Percentiles rank a stretch among this genome's conserved stretches.
These are phyloP conservation scores for Phrynocephalus guinanensis DNA, from an alignment of 2,797 vertebrate genomes.

Conservation along the genomic window DNA sequence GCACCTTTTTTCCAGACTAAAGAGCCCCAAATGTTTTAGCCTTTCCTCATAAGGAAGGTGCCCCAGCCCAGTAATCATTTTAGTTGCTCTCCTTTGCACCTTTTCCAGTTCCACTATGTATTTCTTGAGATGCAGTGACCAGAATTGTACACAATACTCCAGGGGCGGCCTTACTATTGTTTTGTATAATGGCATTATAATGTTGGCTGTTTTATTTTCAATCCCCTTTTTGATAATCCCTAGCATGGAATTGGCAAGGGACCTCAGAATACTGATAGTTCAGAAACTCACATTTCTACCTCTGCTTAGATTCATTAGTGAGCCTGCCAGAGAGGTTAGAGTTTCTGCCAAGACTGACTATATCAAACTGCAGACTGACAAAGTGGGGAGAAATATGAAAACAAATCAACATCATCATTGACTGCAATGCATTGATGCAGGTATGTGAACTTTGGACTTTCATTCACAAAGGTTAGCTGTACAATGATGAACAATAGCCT, in stretches of 20 bases:
- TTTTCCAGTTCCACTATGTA: too few species aligned
- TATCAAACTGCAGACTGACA: neutral
- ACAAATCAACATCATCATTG: neutral
- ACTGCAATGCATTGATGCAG: neutral
- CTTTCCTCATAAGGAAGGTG: too few species aligned
- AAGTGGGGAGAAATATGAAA: neutral
- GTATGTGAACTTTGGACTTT: neutral
- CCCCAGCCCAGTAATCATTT: too few species aligned
- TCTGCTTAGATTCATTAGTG: neutral
- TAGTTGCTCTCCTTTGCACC: too few species aligned
- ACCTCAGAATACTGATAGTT: neutral
- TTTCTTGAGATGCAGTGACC: too few species aligned
- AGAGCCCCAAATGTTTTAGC: too few species aligned
- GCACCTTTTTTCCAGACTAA: too few species aligned
- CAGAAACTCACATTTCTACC: neutral
- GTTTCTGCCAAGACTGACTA: neutral
- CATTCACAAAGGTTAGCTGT: neutral
- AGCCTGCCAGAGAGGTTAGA: neutral
- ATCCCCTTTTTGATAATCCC: too few species aligned
- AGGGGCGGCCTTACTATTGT: too few species aligned
- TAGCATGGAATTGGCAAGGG: neutral
- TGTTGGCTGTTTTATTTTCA: too few species aligned
- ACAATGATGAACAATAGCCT: neutral
- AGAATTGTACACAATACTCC: too few species aligned
- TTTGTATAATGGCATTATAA: too few species aligned